A percentile compares a stretch with the other conserved stretches of the same genome.
Evolutionary conservation across 1,140 invertebrate species (phyloP).

Genomic region (Ceratosolen fusciceps): DNA sequence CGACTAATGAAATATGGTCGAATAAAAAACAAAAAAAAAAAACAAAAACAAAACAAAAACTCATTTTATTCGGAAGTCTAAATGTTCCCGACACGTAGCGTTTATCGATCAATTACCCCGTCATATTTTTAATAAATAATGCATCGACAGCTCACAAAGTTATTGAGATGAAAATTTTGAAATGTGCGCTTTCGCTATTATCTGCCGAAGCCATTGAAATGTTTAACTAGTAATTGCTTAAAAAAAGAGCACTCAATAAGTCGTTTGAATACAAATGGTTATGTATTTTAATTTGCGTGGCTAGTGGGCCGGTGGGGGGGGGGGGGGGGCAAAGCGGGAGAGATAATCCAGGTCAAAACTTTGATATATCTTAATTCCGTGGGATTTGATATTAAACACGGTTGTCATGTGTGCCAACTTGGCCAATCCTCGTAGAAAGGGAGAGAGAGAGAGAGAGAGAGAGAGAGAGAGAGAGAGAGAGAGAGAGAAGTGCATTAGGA

Average conservation of each 20-base stretch:
- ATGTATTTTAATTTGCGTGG: no score
- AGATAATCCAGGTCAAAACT: no score
- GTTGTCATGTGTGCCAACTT: no score
- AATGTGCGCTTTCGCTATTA: not conserved
- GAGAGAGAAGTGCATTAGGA: not conserved
- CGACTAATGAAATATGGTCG: not conserved
- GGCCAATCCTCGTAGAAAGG: no score
- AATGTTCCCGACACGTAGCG: not conserved
- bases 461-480: not conserved
- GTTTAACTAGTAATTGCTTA: no score
- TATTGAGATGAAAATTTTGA: not conserved
- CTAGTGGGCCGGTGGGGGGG: no score
- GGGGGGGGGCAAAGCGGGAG: no score
- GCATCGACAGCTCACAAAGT: not conserved
- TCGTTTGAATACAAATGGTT: no score
- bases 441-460: not conserved
- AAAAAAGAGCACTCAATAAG: no score
- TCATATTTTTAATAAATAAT: not conserved
- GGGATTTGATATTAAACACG: no score
- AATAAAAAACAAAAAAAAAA: not conserved
- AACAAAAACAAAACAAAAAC: no score
- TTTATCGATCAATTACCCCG: not conserved
- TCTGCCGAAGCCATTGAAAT: not conserved
- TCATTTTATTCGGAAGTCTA: not conserved
- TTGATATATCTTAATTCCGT: no score